A percentile compares a stretch with the other conserved stretches of the same genome.
Evolutionary conservation across 2,888 invertebrate genomes (phyloP).

Genomic region (Lottia scabra): DNA sequence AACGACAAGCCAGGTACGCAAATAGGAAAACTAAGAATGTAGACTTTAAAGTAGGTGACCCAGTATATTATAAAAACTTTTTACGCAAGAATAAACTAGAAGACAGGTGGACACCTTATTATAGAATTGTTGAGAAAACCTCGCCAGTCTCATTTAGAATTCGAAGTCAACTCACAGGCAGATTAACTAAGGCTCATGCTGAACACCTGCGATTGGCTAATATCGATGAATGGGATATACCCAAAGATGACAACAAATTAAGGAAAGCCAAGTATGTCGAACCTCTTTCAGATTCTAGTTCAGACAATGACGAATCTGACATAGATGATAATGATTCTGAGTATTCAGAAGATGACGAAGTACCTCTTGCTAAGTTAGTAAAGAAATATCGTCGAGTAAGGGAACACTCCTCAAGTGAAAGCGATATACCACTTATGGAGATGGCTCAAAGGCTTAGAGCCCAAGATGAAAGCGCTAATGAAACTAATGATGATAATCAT

Average conservation of each 20-base stretch:
- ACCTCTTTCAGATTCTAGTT: constrained; percentile 2
- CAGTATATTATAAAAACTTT: constrained; percentile 30
- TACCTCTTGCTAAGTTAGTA: background rate
- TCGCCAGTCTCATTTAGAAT: constrained; percentile 19
- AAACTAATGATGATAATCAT: too few species aligned
- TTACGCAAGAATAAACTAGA: constrained; percentile 26
- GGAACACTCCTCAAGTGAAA: constrained; percentile 6
- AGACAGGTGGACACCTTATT: constrained; percentile 32
- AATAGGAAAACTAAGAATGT: constrained; percentile 23
- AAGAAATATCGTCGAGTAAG: background rate
- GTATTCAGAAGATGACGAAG: background rate
- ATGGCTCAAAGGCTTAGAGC: background rate
- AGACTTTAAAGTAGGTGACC: constrained; percentile 27
- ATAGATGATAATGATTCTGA: background rate
- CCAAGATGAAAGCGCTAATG: background rate
- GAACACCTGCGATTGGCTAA: constrained; percentile 15
- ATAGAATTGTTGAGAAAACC: constrained; percentile 28
- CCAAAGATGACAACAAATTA: background rate
- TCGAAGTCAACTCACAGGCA: constrained; percentile 6
- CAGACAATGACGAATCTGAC: background rate
- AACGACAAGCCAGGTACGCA: constrained; percentile 28
- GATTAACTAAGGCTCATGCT: constrained; percentile 9
- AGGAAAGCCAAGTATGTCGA: constrained; percentile 13
- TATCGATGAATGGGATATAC: constrained; percentile 22
- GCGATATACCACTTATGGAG: constrained; percentile 22